Evolutionary conservation across 2,113 vertebrate genomes (phyloP), one percentile per base, ranked within the genome.

Genomic region (Ranitomeya imitator): DNA sequence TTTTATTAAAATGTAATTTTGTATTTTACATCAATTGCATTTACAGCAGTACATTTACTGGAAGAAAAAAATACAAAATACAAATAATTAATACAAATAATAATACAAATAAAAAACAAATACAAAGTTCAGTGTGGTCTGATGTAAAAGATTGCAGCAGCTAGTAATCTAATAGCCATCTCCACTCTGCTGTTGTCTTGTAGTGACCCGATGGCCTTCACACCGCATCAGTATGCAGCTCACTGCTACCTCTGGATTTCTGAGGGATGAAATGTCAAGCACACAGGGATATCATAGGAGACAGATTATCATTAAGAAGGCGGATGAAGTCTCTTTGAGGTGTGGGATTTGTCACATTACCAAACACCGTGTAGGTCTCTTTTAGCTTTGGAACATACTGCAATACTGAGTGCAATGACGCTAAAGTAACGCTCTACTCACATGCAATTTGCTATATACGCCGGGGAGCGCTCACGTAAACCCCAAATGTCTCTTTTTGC

Each of bases 191-290:
- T 79, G 77, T 69, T 80, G 60, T 81, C 77, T 57, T n/a, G 16
- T 73, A 14, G 23, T 74, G 86, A 60, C 78, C 78, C 19, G 9
- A 14, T 73, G 63, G 12, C 86, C 78, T 71, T 52, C 23, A 26
- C 51, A 71, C 0, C 16, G 21, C 23, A 81, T 81, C 54, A 45
- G 65, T 81, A 87, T 87, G 63, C 78, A 12, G 65, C 52, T 81
- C 78, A 73, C 65, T 60, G 61, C 86, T 73, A 52, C 18, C 7
- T 9, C 61, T 67, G 15, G 15, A 80, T 65, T 87, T 31, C 86
- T 60, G 15, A 15, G 45, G 54, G 63, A 82, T 87, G 10, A 82
- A 87, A 87, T 87, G 86, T 73, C 86, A 87, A 71, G 37, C 21
- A 21, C 23, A 19, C 51, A 55, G 45, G 21, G 19, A 61, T 85